Conservation (phyloP, 1,140 invertebrate genomes). For the Pachyrhynchus sulphureomaculatus region DNA sequence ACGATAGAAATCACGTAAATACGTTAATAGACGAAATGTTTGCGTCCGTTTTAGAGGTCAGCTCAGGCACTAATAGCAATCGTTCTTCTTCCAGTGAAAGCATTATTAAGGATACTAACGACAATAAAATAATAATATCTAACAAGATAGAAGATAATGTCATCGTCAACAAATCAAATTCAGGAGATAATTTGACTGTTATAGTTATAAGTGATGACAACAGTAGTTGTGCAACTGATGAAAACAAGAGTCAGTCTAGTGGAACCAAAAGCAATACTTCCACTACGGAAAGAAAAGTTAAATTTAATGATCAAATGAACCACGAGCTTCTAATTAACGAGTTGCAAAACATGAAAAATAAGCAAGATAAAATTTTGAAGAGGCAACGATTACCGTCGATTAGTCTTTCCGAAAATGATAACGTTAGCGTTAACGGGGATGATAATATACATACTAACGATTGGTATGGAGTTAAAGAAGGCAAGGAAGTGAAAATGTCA, state of each 20-base stretch:
- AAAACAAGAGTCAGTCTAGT: background rate
- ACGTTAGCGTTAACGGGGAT: constrained; percentile 24
- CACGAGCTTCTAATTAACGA: constrained; percentile 61
- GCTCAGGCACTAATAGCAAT: constrained; percentile 14
- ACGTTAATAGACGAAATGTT: constrained; percentile 50
- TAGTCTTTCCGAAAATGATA: constrained; percentile 26
- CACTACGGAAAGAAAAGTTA: constrained; percentile 46
- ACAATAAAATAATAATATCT: constrained; percentile 18
- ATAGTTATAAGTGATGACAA: constrained; percentile 37
- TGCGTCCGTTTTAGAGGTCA: constrained; percentile 45
- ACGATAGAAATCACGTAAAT: constrained; percentile 47
- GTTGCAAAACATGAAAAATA: constrained; percentile 56
- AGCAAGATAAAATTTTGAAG: constrained; percentile 51
- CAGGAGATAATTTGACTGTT: constrained; percentile 30
- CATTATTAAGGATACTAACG: constrained; percentile 6
- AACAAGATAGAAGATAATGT: constrained; percentile 1
- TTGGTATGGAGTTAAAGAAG: constrained; percentile 52
- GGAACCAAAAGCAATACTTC: constrained; percentile 37
- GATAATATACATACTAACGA: constrained; percentile 52
- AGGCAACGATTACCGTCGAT: constrained; percentile 45
- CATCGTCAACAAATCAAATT: background rate
- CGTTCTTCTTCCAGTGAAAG: constrained; percentile 12
- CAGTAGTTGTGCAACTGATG: background rate
- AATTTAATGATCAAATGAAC: constrained; percentile 58
- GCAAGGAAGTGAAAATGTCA: constrained; percentile 50